These are phyloP conservation scores for Quadriops clusia DNA, from an alignment of 2,888 invertebrate species.

Conservation along the genomic window DNA sequence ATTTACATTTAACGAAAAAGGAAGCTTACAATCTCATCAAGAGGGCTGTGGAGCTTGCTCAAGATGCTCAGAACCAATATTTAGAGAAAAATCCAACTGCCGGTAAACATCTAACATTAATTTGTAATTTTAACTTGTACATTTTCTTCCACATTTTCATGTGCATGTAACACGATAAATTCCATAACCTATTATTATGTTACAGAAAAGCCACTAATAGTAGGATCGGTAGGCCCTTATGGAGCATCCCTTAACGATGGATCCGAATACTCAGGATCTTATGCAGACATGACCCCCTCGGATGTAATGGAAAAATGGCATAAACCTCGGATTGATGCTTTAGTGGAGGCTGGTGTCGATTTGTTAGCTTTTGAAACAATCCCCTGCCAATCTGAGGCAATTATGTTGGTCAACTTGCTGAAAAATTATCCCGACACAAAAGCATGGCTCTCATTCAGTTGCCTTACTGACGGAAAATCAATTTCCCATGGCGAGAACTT, in stretches of 20 bases:
- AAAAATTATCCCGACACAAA: constrained; percentile 60
- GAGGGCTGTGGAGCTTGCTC: constrained; percentile 63
- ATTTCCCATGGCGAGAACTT: constrained; percentile 70
- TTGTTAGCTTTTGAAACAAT: constrained; percentile 81
- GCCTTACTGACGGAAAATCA: constrained; percentile 42
- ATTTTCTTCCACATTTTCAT: too few relatives aligned
- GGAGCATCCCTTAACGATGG: constrained; percentile 78
- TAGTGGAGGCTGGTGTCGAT: constrained; percentile 67
- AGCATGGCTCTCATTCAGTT: constrained; percentile 80
- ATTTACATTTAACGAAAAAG: constrained; percentile 55
- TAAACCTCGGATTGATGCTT: constrained; percentile 57
- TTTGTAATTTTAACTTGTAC: too few relatives aligned
- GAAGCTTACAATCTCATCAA: constrained; percentile 61
- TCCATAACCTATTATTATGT: too few relatives aligned
- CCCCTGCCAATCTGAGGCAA: constrained; percentile 68
- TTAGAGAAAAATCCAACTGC: constrained; percentile 1
- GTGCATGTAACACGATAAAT: too few relatives aligned
- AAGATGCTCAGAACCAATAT: too few relatives aligned
- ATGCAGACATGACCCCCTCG: constrained; percentile 48
- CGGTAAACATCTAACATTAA: too few relatives aligned
- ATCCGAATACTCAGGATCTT: constrained; percentile 77
- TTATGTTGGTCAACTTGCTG: constrained; percentile 63
- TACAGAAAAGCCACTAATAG: constrained; percentile 46
- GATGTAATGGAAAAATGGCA: constrained; percentile 65
- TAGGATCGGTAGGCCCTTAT: constrained; percentile 82